Evolutionary conservation across 2,797 vertebrate species (phyloP).

Genomic region (Karalla daura): DNA sequence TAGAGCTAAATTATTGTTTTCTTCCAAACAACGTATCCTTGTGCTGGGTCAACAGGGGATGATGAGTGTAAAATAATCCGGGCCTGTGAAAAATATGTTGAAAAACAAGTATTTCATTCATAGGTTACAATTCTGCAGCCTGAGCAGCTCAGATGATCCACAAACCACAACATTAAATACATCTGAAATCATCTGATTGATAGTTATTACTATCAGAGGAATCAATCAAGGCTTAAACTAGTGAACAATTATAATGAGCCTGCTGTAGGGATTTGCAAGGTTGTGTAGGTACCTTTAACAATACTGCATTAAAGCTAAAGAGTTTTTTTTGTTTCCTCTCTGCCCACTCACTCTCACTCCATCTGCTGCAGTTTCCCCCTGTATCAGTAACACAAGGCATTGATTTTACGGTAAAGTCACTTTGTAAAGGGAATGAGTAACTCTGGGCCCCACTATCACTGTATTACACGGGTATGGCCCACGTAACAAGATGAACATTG

Average conservation of each 20-base stretch:
- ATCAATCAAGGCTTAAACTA: conserved; percentile 7
- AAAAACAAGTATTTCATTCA: neutral
- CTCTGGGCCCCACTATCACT: conserved; percentile 95
- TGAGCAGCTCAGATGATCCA: neutral
- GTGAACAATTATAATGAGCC: conserved; percentile 8
- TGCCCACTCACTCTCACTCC: conserved; percentile 73
- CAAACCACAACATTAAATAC: conserved; percentile 14
- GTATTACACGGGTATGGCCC: conserved; percentile 97
- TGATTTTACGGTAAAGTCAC: conserved; percentile 98
- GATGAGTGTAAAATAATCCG: conserved; percentile 6
- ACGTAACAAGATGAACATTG: conserved; percentile 99
- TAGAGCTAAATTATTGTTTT: neutral
- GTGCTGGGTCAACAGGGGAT: neutral
- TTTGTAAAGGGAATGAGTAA: conserved; percentile 97
- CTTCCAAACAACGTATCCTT: neutral
- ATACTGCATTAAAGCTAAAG: conserved; percentile 62
- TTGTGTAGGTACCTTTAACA: conserved; percentile 45
- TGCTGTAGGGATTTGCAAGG: conserved; percentile 28
- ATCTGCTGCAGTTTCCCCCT: conserved; percentile 83
- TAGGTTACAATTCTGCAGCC: neutral
- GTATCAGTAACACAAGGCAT: conserved; percentile 94
- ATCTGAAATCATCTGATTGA: conserved; percentile 7
- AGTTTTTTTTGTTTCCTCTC: conserved; percentile 65
- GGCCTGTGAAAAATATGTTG: too few species aligned
- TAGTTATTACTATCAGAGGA: neutral